Percentiles rank a stretch among this genome's conserved stretches.
Conservation (phyloP, 1,140 invertebrate genomes). For the Colletes gigas region DNA sequence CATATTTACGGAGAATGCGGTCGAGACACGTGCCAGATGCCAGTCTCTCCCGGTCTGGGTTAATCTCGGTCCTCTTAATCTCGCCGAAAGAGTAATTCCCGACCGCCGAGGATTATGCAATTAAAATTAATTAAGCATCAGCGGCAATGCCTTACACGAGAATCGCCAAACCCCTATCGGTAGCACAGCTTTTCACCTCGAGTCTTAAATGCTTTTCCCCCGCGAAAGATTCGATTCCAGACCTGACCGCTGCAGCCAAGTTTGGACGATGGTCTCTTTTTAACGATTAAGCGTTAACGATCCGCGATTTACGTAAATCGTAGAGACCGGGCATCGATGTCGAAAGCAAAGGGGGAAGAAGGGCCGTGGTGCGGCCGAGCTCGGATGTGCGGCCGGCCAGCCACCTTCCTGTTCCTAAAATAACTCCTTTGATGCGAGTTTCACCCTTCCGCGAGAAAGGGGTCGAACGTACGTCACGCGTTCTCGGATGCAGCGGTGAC, state of each 20-base stretch:
- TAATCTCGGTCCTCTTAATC: constrained; percentile 61
- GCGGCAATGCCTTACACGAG: constrained; percentile 20
- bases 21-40: constrained; percentile 22
- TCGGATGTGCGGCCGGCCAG: constrained; percentile 34
- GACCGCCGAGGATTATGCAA: constrained; percentile 46
- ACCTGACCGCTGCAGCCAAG: no score
- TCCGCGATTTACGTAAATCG: constrained; percentile 21
- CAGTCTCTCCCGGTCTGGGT: constrained; percentile 16
- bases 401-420: constrained; percentile 64
- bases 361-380: background rate
- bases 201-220: constrained; percentile 12
- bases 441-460: constrained; percentile 35
- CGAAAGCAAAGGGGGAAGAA: constrained; percentile 5
- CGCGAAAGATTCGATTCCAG: no score
- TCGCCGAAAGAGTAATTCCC: constrained; percentile 41
- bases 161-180: background rate
- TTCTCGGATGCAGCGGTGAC: background rate
- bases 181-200: constrained; percentile 25
- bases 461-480: constrained; percentile 24
- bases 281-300: constrained; percentile 13
- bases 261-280: no score
- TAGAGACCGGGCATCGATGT: constrained; percentile 5
- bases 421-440: constrained; percentile 62
- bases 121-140: constrained; percentile 58
- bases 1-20: constrained; percentile 11